Base-by-base conservation (phyloP, 1,140 invertebrate genomes). In the Lepidurus packardi region DNA sequence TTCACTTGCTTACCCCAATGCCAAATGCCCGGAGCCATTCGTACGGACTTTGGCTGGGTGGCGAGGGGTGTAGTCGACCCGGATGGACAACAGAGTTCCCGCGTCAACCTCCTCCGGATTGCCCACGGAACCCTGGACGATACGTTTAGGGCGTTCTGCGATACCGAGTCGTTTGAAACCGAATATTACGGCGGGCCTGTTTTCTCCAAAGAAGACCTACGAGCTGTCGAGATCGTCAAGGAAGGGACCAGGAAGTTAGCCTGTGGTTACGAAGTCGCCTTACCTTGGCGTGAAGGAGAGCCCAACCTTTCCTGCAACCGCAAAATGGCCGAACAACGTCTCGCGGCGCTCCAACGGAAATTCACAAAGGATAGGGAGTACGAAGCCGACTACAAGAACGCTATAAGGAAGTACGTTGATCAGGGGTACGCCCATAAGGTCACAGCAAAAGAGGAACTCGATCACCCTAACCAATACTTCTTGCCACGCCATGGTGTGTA, bases 401-500 rank as follows among this genome's bases (percentile, higher is more conserved):
- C 76, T 0, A 73, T 77, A 0, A 8, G 73, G 45, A 77, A 77
- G 1, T 73, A 73, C 44, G 9, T 77, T 34, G 76, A 73, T 25
- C 21, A 77, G 41, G 76, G 76, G 10, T 77, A 77, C 41, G 76
- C 45, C n/a, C 21, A 1, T 24, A 9, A 8, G 34, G 24, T 77
- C 73, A 43, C 53, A 21, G 76, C 53, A 4, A 13, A 21, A 3
- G 6, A 21, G 24, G 24, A 78, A 24, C 43, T 53, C 43, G 11
- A 41, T 10, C 24, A n/a, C 25, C 8, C 24, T 21, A 41, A 78
- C 1, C 77, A 78, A 42, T 78, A 78, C 43, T 78, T 41, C 47
- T 25, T 78, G 8, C 47, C 77, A 41, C 77, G 73, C 73, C 77
- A 78, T 25, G 77, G 77, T 11, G 77, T 77, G 8, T 77, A 77